Conservation (phyloP, 2,888 invertebrate species). For the Abrostola triplasia region DNA sequence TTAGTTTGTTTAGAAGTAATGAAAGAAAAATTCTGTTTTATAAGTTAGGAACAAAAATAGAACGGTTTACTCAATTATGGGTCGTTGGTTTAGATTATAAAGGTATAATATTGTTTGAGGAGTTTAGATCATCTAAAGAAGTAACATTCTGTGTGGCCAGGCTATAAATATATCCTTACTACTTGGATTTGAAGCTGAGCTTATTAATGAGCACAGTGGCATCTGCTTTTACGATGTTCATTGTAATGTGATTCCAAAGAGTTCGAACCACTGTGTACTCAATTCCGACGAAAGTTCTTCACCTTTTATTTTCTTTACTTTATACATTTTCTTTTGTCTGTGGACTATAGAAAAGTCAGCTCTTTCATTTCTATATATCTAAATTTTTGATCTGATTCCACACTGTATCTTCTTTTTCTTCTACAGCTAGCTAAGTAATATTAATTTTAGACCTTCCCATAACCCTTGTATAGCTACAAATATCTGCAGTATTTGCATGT, state of each 20-base stretch:
- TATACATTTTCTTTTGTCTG: too few relatives aligned
- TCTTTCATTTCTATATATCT: too few relatives aligned
- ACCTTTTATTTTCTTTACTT: too few relatives aligned
- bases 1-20: slow-evolving; percentile 35
- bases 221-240: too few relatives aligned
- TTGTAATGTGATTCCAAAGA: too few relatives aligned
- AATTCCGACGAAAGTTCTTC: too few relatives aligned
- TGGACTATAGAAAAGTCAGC: too few relatives aligned
- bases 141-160: slow-evolving; percentile 1
- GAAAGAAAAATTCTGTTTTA: slow-evolving; percentile 48
- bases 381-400: too few relatives aligned
- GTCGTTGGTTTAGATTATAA: neutral
- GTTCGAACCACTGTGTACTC: too few relatives aligned
- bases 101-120: slow-evolving; percentile 5
- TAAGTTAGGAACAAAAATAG: slow-evolving; percentile 14
- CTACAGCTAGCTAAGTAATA: too few relatives aligned
- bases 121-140: neutral
- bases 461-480: neutral
- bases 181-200: neutral
- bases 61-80: slow-evolving; percentile 11
- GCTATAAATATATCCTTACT: slow-evolving; percentile 1
- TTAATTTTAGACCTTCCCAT: too few relatives aligned
- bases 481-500: slow-evolving; percentile 1
- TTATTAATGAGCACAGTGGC: neutral
- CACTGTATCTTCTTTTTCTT: too few relatives aligned